Evolutionary conservation across 1,140 invertebrate genomes (phyloP).

Genomic region (Helicoverpa zea): DNA sequence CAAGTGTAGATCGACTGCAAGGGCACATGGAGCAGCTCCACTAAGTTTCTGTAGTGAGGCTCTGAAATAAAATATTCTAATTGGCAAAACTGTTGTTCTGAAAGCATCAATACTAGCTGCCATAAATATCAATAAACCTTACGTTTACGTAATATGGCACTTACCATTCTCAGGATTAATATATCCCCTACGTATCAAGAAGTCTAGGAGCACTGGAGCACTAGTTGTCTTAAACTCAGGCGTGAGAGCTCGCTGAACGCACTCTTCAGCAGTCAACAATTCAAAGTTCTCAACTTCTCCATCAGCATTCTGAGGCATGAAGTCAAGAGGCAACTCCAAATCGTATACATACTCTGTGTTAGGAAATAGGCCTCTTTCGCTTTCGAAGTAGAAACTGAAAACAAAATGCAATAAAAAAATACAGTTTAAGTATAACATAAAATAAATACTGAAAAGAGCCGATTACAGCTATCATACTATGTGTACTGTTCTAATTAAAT

Average conservation of each 20-base stretch:
- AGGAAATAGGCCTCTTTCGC: conserved; percentile 96
- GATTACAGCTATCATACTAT: no score
- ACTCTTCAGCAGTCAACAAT: conserved; percentile 92
- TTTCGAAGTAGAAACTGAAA: conserved; percentile 95
- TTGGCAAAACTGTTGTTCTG: not conserved
- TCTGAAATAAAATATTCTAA: conserved; percentile 87
- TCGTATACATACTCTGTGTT: conserved; percentile 99
- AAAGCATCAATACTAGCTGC: not conserved
- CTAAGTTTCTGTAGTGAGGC: conserved; percentile 93
- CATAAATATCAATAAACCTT: not conserved
- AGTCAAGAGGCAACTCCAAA: conserved; percentile 95
- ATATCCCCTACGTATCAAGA: conserved; percentile 95
- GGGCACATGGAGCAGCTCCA: conserved; percentile 95
- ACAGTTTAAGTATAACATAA: no score
- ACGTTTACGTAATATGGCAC: conserved; percentile 50
- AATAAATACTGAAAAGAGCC: no score
- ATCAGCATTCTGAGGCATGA: conserved; percentile 95
- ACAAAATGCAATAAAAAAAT: conserved; percentile 29
- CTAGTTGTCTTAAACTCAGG: conserved; percentile 97
- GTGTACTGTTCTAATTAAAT: no score
- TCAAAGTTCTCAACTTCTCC: conserved; percentile 97
- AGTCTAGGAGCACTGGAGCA: conserved; percentile 96
- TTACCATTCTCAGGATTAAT: conserved; percentile 96
- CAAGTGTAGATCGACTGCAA: conserved; percentile 88
- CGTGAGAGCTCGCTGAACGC: conserved; percentile 92